Evolutionary conservation across 2,113 vertebrate genomes (phyloP).

Genomic region (Aegotheles bennettii): DNA sequence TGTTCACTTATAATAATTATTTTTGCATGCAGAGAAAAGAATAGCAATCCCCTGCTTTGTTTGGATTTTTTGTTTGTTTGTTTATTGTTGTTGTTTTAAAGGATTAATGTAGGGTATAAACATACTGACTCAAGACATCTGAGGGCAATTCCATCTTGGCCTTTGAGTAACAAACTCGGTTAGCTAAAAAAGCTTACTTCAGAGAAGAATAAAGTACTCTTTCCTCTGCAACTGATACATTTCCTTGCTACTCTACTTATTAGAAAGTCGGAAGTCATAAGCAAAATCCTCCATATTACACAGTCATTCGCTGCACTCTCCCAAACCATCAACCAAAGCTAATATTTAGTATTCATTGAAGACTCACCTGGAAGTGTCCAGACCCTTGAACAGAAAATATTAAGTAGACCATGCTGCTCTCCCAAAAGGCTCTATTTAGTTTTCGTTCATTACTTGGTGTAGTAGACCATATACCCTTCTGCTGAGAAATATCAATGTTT

Average conservation of each 20-base stretch:
- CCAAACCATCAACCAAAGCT: not conserved
- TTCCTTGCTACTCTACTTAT: not conserved
- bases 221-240: not conserved
- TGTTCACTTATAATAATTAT: not conserved
- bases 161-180: not conserved
- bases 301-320: not conserved
- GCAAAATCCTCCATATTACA: not conserved
- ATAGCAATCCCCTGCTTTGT: not conserved
- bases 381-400: slow-evolving; percentile 94
- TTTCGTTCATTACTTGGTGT: slow-evolving; percentile 84
- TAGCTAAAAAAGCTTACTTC: not conserved
- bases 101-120: not conserved
- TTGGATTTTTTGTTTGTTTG: not conserved
- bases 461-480: slow-evolving; percentile 92
- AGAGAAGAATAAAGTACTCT: not conserved
- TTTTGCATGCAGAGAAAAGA: not conserved
- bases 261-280: not conserved
- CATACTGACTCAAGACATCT: not conserved
- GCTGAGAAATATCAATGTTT: slow-evolving; percentile 89
- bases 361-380: slow-evolving; percentile 89
- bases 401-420: slow-evolving; percentile 80
- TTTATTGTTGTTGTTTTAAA: not conserved
- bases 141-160: not conserved
- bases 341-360: not conserved
- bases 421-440: slow-evolving; percentile 83